Evolutionary conservation across 2,113 vertebrate genomes (phyloP), one percentile per base, ranked within the genome.

Genomic region (Rhinopomastus cyanomelas): DNA sequence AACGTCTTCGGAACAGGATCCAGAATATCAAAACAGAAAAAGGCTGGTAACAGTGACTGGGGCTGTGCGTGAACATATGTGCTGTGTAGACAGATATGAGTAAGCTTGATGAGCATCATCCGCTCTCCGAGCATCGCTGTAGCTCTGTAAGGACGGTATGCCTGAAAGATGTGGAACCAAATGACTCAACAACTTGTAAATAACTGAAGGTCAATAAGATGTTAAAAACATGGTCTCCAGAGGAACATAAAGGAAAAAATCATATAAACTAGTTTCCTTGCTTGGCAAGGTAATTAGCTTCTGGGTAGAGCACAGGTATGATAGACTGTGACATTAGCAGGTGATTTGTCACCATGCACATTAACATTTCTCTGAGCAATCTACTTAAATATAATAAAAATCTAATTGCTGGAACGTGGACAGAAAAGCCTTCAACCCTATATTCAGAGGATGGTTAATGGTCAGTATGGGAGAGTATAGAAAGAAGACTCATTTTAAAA

Each of bases 401-500:
- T 37, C 20, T 85, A 74, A 89, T 80, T 85, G 19, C 52, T 82
- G 52, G 59, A 79, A 81, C 0, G 0, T 62, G 46, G 29, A 34
- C 14, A 51, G 12, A 92, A 78, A 78, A 76, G n/a, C 0, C 6
- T 12, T 34, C 67, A 62, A 52, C 5, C 8, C n/a, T 37, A 1
- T 49, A 37, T 67, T 55, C 62, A 59, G 20, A 27, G 14, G 26
- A 76, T 57, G 20, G 51, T 18, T 68, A n/a, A 66, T 59, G 26
- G 66, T 65, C 66, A 79, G 7, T 59, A 62, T 82, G 29, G 11
- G 37, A 69, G 10, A 8, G 12, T 46, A 65, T 16, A 77, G 55
- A 82, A 87, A 68, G 59, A 10, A 82, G 22, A 62, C 46, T 85
- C 39, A 75, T 37, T 86, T 53, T 65, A 93, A 94, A 90, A 84